phyloP scores from a whole-genome alignment of 2,113 vertebrate genomes.

The Poicephalus gulielmi region DNA sequence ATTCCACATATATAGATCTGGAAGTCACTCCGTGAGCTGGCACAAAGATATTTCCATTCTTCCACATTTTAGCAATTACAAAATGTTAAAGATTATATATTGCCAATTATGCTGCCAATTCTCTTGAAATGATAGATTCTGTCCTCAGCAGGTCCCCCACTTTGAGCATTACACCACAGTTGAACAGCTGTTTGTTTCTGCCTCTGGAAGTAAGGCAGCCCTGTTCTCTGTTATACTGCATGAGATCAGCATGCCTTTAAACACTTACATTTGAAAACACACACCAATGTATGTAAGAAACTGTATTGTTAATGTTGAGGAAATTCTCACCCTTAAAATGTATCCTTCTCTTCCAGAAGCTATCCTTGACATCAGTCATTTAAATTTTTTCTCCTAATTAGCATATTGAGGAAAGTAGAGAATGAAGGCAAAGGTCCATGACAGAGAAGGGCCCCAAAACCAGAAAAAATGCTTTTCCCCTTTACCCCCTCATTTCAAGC shows the following conservation, averaged over 20 bases:
- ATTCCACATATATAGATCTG: neutral
- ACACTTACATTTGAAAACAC: neutral
- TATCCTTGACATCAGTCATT: neutral
- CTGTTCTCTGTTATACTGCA: neutral
- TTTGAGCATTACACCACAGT: neutral
- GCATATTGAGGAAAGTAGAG: neutral
- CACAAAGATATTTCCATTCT: neutral
- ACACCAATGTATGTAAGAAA: neutral
- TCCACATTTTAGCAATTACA: neutral
- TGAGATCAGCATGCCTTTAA: neutral
- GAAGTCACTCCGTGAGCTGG: neutral
- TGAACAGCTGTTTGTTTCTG: neutral
- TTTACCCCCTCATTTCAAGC: neutral
- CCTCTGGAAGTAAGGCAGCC: neutral
- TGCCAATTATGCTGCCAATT: neutral
- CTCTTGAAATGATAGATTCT: neutral
- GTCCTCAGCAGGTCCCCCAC: neutral
- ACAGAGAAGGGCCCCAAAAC: neutral
- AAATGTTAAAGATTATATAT: neutral
- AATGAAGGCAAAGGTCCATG: neutral
- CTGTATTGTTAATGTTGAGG: neutral
- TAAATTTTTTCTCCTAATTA: slow-evolving; percentile 11
- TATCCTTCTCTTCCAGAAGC: neutral
- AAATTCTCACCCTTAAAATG: neutral
- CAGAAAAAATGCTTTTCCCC: neutral